Evolutionary conservation across 2,888 invertebrate species (phyloP), one percentile per base, ranked within the genome.

Genomic region (Imbricaverruca yamaguchii): DNA sequence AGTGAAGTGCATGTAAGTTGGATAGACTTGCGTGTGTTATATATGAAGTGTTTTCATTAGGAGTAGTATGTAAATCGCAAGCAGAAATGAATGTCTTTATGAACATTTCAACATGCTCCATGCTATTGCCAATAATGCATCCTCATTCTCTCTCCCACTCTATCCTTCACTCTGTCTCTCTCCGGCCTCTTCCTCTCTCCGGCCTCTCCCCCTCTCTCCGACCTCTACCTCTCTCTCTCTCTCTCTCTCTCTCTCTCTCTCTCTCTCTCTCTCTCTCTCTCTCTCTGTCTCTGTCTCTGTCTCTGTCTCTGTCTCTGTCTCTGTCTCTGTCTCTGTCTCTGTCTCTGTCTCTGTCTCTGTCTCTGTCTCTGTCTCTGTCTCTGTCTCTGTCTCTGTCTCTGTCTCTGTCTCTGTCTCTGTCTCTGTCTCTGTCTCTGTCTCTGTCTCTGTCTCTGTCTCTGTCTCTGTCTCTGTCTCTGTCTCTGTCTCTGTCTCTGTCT

Each of bases 261-360:
- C 80, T 80, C 80, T 80, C 80, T 80, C 80, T 80, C 80, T 80
- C 80, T 80, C 80, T 80, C 80, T 80, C 80, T 80, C 80, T 80
- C 80, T 80, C 80, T 80, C 80, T 65, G 63, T 80, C 67, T 80
- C 63, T 80, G 4, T 80, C 67, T 80, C 63, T 65, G 67, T 80
- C 80, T 80, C 65, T 65, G 67, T 80, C 80, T 65, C 80, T 80
- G 67, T 80, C 80, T 80, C 80, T 80, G 67, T 55, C 65, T 61
- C 39, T 56, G 15, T 80, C 59, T 78, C 55, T 78, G 21, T 78
- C n/a, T 53, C 12, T 53, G 11, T 78, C 12, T 53, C 12, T 53
- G 11, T 78, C 6, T 39, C 3, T 78, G 1, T 78, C 3, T 78
- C 3, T 78, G 1, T 78, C 3, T 78, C 4, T 78, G 1, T 78